These are phyloP conservation scores for Cydia fagiglandana DNA, from an alignment of 1,140 invertebrate species.

Conservation along the genomic window DNA sequence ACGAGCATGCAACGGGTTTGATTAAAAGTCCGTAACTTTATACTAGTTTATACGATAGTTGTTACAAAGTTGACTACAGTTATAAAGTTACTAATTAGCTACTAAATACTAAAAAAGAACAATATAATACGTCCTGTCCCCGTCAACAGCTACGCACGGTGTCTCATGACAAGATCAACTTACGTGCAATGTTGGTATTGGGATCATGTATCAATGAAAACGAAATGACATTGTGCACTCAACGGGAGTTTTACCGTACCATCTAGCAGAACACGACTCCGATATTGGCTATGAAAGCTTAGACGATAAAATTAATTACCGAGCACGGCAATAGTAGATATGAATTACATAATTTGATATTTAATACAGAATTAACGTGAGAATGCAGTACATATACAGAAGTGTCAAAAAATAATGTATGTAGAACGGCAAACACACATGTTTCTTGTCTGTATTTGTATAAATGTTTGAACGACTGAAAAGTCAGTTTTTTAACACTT, in stretches of 20 bases:
- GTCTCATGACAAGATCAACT: slow-evolving; percentile 18
- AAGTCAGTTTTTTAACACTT: too few species aligned
- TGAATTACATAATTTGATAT: not conserved
- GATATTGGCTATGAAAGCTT: not conserved
- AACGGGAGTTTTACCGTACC: slow-evolving; percentile 34
- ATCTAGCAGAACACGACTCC: not conserved
- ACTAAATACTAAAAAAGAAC: not conserved
- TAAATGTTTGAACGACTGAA: too few species aligned
- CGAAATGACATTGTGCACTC: slow-evolving; percentile 32
- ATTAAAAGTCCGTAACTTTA: not conserved
- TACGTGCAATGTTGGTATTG: slow-evolving; percentile 15
- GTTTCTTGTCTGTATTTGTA: too few species aligned
- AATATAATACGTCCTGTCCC: slow-evolving; percentile 1
- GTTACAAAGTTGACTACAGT: not conserved
- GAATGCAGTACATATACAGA: not conserved
- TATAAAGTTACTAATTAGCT: too few species aligned
- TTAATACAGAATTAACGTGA: too few species aligned
- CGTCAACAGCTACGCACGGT: not conserved
- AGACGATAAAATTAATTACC: not conserved
- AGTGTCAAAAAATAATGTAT: too few species aligned
- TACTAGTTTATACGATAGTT: not conserved
- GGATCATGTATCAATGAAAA: slow-evolving; percentile 34
- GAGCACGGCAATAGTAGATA: not conserved
- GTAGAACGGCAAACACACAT: too few species aligned
- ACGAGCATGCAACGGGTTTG: not conserved